Evolutionary conservation across 1,140 invertebrate genomes (phyloP), one percentile per base, ranked within the genome.

Genomic region (Drosophila rufa): DNA sequence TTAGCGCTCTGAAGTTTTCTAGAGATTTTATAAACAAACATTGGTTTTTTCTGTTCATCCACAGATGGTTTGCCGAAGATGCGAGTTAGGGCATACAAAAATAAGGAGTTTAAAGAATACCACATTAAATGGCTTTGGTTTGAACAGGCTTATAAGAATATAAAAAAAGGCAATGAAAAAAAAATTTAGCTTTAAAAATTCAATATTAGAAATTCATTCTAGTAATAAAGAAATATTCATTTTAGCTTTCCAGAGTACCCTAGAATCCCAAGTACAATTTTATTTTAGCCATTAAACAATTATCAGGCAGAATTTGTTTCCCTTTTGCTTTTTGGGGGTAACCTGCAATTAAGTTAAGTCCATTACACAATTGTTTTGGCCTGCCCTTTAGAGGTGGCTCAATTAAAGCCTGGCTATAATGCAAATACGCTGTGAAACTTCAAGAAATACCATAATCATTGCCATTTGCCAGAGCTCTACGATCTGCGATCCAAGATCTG

Each of bases 361-460:
- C 22, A 27, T 69, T 77, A 45, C 56, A 33, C 64, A 78, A 78
- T 77, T 61, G 55, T 22, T 43, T 58, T 40, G 45, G 48, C 57
- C 27, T 75, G 75, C 75, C 75, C 75, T 79, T 79, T 79, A 22
- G 38, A 56, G 17, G 46, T 38, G 43, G 38, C 56, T 36, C 57
- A 69, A 69, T 69, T 78, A 62, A 62, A 78, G 75, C 40, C 60
- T 59, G 46, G 33, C 50, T 22, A 53, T 57, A 77, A 43, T 45
- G 46, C 75, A 78, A 78, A 78, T 77, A 61, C 74, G 25, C 62
- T 53, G 56, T 47, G 55, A 40, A 69, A 53, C 69, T 61, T 50
- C 50, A 68, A 77, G 67, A 74, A 58, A 58, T 73, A 68, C 68
- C 62, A 60, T 77, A 76, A 77, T 77, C 42, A 77, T 67, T 67